Evolutionary conservation across 2,113 vertebrate genomes (phyloP).

Genomic region (Piaya cayana): DNA sequence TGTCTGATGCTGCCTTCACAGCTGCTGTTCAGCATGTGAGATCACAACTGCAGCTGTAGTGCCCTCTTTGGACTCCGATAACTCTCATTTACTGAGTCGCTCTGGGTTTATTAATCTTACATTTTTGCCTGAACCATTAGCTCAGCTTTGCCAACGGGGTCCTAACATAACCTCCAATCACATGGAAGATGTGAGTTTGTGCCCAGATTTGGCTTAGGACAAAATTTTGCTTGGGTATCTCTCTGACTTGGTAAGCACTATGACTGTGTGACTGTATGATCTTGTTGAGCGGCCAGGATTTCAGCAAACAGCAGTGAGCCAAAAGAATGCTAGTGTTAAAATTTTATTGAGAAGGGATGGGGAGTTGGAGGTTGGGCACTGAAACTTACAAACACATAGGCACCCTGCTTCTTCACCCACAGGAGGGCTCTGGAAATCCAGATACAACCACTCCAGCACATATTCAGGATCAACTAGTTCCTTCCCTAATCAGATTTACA

Average conservation of each 20-base stretch:
- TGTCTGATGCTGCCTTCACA: neutral
- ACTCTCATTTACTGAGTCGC: neutral
- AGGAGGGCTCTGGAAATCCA: neutral
- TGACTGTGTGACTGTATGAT: neutral
- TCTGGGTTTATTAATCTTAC: neutral
- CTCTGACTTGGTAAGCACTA: neutral
- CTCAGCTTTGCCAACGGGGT: neutral
- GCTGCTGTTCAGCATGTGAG: neutral
- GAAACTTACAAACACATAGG: neutral
- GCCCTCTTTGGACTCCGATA: neutral
- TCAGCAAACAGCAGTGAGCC: neutral
- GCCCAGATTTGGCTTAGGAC: neutral
- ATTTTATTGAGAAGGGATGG: neutral
- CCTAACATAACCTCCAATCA: neutral
- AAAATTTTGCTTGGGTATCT: neutral
- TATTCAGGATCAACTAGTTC: neutral
- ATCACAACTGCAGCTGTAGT: neutral
- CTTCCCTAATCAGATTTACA: neutral
- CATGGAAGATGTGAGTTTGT: neutral
- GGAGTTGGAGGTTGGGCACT: neutral
- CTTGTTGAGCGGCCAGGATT: neutral
- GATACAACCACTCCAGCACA: neutral
- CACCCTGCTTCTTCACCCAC: fast-evolving
- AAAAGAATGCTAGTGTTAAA: neutral
- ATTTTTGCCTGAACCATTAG: neutral